Conservation (phyloP, 2,888 invertebrate species). For the Dimorphilus gyrociliatus region DNA sequence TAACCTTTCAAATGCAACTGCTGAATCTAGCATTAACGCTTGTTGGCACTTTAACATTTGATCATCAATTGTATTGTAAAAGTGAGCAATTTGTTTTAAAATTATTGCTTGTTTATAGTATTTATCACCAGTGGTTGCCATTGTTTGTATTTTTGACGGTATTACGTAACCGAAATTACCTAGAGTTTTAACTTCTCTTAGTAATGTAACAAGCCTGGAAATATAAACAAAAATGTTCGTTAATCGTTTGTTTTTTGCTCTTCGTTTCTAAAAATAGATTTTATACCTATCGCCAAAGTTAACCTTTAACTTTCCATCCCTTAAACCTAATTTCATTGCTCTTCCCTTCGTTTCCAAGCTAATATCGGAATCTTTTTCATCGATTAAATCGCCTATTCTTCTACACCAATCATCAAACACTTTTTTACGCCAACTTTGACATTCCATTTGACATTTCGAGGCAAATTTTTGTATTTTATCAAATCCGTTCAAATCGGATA, state of each 20-base stretch:
- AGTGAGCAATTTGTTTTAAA: conserved; percentile 57
- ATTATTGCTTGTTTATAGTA: conserved; percentile 68
- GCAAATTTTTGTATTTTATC: conserved; percentile 46
- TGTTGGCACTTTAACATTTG: conserved; percentile 87
- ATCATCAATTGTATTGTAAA: conserved; percentile 90
- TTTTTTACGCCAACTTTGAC: conserved; percentile 47
- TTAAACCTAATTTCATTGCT: conserved; percentile 40
- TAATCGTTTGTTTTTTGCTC: too few species aligned
- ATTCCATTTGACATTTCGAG: conserved; percentile 42
- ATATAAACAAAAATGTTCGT: too few species aligned
- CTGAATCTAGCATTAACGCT: conserved; percentile 85
- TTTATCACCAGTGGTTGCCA: conserved; percentile 54
- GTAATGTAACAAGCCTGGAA: conserved; percentile 61
- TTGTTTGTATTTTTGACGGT: conserved; percentile 54
- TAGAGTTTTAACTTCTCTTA: conserved; percentile 73
- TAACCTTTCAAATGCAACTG: conserved; percentile 68
- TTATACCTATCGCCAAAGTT: conserved; percentile 78
- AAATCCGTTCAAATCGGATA: conserved; percentile 53
- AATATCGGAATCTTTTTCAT: too few species aligned
- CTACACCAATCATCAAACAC: conserved; percentile 51
- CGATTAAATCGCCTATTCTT: conserved; percentile 44
- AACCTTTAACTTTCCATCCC: conserved; percentile 48
- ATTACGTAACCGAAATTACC: conserved; percentile 60
- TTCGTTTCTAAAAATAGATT: too few species aligned
- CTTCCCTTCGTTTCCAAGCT: conserved; percentile 41